Evolutionary conservation across 2,113 vertebrate genomes (phyloP).

Genomic region (Megatriorchis doriae): DNA sequence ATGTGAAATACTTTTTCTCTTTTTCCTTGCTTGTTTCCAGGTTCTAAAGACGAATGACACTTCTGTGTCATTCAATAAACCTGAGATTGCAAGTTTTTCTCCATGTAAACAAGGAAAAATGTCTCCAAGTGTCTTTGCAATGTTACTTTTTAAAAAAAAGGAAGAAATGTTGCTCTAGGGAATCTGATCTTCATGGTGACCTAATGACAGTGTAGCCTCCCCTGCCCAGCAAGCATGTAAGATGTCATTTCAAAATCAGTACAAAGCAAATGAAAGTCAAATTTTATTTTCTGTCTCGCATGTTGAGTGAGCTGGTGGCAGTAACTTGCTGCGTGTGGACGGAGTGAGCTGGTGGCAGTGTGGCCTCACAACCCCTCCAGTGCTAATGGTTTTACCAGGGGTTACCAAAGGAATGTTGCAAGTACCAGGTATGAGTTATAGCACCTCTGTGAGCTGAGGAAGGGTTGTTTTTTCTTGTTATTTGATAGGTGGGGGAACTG

Average conservation of each 20-base stretch:
- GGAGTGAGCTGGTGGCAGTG: background rate
- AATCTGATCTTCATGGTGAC: background rate
- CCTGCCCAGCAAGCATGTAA: background rate
- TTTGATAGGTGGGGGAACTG: background rate
- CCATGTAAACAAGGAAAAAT: background rate
- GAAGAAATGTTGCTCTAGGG: background rate
- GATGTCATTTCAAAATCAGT: background rate
- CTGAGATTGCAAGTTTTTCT: background rate
- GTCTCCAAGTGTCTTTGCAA: background rate
- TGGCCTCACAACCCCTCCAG: background rate
- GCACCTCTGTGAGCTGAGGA: background rate
- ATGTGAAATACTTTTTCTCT: background rate
- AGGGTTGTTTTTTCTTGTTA: background rate
- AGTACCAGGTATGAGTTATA: background rate
- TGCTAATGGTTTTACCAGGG: background rate
- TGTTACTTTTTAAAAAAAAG: background rate
- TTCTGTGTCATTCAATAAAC: background rate
- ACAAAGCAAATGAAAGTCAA: background rate
- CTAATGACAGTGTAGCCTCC: background rate
- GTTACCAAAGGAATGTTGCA: background rate
- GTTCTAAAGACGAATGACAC: background rate
- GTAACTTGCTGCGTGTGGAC: rapidly evolving
- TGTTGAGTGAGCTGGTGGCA: background rate
- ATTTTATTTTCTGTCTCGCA: background rate
- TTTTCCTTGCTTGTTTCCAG: background rate